Evolutionary conservation across 2,113 vertebrate genomes (phyloP).

Genomic region (Paralichthys olivaceus): DNA sequence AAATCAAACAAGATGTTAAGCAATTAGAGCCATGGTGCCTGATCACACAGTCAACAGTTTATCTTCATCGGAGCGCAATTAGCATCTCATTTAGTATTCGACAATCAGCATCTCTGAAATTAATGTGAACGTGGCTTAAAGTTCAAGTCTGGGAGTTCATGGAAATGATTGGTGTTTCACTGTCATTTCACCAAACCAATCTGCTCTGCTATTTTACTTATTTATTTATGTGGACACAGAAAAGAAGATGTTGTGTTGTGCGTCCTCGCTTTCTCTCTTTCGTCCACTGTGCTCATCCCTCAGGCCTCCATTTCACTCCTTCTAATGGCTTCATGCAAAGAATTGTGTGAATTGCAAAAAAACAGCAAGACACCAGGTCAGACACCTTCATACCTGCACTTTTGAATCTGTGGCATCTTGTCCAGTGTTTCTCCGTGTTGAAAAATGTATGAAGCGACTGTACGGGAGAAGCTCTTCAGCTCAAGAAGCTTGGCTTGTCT

Average conservation of each 20-base stretch:
- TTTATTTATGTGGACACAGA: neutral
- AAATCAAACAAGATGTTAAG: constrained; percentile 19
- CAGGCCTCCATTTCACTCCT: neutral
- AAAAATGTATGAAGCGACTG: constrained; percentile 70
- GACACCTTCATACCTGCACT: constrained; percentile 40
- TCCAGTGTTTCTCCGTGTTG: constrained; percentile 43
- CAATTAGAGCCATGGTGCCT: constrained; percentile 30
- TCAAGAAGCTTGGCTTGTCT: constrained; percentile 34
- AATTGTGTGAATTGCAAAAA: constrained; percentile 24
- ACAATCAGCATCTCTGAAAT: constrained; percentile 41
- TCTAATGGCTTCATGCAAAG: constrained; percentile 13
- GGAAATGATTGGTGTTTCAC: constrained; percentile 16
- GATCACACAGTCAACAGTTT: constrained; percentile 41
- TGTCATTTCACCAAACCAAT: constrained; percentile 24
- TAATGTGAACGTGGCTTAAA: constrained; percentile 30
- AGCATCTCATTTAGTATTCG: constrained; percentile 20
- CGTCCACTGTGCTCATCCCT: neutral
- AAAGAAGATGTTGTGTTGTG: neutral
- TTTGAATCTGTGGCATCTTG: constrained; percentile 53
- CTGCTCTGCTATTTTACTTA: neutral
- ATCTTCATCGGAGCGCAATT: constrained; percentile 43
- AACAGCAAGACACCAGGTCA: constrained; percentile 49
- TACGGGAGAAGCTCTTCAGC: constrained; percentile 45
- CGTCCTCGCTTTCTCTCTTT: constrained; percentile 2
- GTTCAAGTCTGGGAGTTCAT: constrained; percentile 11